Percentiles rank a stretch among this genome's conserved stretches.
phyloP scores from a whole-genome alignment of 2,113 vertebrate genomes.

The Xiphophorus couchianus region DNA sequence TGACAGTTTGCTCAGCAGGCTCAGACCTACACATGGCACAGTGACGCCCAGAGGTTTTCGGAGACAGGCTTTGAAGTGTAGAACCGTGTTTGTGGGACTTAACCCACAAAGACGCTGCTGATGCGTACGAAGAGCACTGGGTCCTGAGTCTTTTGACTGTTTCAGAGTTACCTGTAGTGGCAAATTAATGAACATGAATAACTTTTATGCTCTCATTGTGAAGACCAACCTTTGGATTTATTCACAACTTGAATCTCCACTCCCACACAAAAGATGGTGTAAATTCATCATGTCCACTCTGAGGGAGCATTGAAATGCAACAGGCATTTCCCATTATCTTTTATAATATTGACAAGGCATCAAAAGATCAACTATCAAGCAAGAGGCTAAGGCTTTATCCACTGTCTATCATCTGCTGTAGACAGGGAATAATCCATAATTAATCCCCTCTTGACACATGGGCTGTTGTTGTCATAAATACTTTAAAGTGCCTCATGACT shows the following conservation, averaged over 20 bases:
- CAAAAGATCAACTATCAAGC: conserved; percentile 37
- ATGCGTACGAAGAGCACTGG: conserved; percentile 10
- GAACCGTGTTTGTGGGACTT: background rate
- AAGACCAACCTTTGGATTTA: background rate
- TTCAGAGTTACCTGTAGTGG: too few species aligned
- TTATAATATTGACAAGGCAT: conserved; percentile 58
- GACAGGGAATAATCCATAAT: conserved; percentile 50
- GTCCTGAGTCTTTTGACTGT: background rate
- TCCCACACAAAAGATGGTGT: background rate
- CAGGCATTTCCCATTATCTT: conserved; percentile 47
- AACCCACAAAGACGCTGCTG: conserved; percentile 15
- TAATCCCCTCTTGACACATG: conserved; percentile 50
- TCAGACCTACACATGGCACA: conserved; percentile 9
- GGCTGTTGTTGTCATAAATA: conserved; percentile 66
- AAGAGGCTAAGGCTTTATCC: conserved; percentile 25
- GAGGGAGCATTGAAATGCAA: conserved; percentile 36
- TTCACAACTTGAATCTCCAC: background rate
- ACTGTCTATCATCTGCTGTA: conserved; percentile 49
- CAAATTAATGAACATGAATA: background rate
- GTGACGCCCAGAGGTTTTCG: background rate
- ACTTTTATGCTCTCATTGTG: conserved; percentile 30
- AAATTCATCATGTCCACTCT: conserved; percentile 17
- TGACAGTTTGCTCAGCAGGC: conserved; percentile 50
- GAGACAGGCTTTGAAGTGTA: background rate
- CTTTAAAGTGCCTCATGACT: conserved; percentile 45